These are phyloP conservation scores for Oryzias melastigma DNA, from an alignment of 2,113 vertebrate species.

Conservation along the genomic window DNA sequence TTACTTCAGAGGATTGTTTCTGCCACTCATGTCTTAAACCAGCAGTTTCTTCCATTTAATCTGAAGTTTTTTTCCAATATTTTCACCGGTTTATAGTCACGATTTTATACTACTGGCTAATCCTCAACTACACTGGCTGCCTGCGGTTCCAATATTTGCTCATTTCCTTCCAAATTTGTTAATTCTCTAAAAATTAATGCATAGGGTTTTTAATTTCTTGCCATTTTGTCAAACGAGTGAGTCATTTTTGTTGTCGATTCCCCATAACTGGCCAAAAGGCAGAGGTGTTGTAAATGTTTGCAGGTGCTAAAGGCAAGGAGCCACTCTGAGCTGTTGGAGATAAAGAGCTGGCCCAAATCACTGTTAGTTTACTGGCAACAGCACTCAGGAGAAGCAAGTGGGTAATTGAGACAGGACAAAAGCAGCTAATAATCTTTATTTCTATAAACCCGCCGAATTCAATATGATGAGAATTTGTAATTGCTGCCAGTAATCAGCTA, in stretches of 20 bases:
- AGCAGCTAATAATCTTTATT: constrained; percentile 58
- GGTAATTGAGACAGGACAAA: constrained; percentile 64
- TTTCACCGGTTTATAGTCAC: constrained; percentile 37
- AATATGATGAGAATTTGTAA: constrained; percentile 65
- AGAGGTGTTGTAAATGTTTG: constrained; percentile 28
- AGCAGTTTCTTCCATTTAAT: constrained; percentile 49
- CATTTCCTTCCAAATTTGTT: too few relatives aligned
- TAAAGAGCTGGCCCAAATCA: constrained; percentile 27
- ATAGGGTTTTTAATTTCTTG: too few relatives aligned
- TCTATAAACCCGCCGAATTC: constrained; percentile 62
- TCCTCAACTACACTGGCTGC: constrained; percentile 17
- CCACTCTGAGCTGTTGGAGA: constrained; percentile 13
- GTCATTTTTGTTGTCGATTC: too few relatives aligned
- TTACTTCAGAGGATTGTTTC: constrained; percentile 71
- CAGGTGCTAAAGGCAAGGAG: constrained; percentile 36
- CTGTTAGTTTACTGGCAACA: constrained; percentile 35
- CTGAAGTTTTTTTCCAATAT: constrained; percentile 33
- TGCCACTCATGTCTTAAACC: constrained; percentile 64
- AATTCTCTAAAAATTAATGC: too few relatives aligned
- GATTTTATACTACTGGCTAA: constrained; percentile 11
- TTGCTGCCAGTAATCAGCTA: constrained; percentile 61
- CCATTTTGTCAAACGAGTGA: too few relatives aligned
- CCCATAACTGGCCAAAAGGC: constrained; percentile 29
- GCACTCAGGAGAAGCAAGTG: constrained; percentile 39
- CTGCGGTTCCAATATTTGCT: not conserved